Evolutionary conservation across 2,888 invertebrate genomes (phyloP).

Genomic region (Drosophila fulvimacula): DNA sequence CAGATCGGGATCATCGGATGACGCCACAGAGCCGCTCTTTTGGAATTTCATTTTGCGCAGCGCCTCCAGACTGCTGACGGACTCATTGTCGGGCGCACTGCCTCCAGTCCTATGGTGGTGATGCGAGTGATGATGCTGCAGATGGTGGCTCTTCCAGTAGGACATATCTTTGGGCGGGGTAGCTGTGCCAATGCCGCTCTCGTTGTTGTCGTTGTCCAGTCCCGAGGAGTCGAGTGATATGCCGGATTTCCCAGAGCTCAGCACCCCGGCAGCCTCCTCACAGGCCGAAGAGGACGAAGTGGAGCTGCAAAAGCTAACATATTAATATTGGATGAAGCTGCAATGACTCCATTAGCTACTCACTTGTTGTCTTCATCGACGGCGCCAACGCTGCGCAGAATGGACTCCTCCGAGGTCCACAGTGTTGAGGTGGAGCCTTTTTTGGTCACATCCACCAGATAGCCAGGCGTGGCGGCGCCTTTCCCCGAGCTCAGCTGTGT

Average conservation of each 20-base stretch:
- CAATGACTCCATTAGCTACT: slow-evolving; percentile 58
- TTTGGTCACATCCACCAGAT: slow-evolving; percentile 83
- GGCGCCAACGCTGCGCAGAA: slow-evolving; percentile 84
- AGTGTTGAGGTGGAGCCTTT: slow-evolving; percentile 85
- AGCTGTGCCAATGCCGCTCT: slow-evolving; percentile 84
- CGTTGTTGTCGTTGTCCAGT: slow-evolving; percentile 84
- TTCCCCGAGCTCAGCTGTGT: slow-evolving; percentile 62
- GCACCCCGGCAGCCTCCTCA: slow-evolving; percentile 83
- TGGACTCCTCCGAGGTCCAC: slow-evolving; percentile 85
- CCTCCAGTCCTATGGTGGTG: slow-evolving; percentile 58
- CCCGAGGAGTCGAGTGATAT: slow-evolving; percentile 84
- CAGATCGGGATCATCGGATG: slow-evolving; percentile 84
- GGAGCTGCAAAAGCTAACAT: slow-evolving; percentile 68
- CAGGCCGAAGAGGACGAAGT: slow-evolving; percentile 85
- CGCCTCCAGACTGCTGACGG: slow-evolving; percentile 82
- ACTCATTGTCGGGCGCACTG: slow-evolving; percentile 78
- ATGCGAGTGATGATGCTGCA: slow-evolving; percentile 68
- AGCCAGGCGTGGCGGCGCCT: slow-evolving; percentile 65
- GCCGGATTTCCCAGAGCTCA: slow-evolving; percentile 84
- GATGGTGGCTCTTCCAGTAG: slow-evolving; percentile 81
- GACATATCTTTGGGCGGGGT: slow-evolving; percentile 84
- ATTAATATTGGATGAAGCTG: slow-evolving; percentile 30
- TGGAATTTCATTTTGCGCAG: slow-evolving; percentile 83
- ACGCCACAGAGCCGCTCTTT: slow-evolving; percentile 82
- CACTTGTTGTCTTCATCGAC: slow-evolving; percentile 85